These are phyloP conservation scores for Eupithecia abbreviata DNA, from an alignment of 2,888 invertebrate genomes.

Conservation along the genomic window DNA sequence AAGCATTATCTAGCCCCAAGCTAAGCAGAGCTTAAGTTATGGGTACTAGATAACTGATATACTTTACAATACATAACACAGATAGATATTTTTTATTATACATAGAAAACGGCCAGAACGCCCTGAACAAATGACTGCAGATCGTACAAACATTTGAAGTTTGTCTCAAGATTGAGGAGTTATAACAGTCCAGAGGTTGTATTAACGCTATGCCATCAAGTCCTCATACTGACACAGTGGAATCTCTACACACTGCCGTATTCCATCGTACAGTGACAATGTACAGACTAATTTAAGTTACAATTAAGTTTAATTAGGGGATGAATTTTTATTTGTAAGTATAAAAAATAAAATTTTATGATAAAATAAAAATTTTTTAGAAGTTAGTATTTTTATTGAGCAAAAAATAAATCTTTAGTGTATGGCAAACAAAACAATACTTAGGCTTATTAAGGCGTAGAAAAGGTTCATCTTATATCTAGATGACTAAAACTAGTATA, in stretches of 20 bases:
- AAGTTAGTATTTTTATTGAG: conserved; percentile 30
- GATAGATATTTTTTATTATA: too few species aligned
- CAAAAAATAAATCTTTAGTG: not conserved
- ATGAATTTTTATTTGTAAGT: conserved; percentile 80
- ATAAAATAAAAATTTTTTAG: conserved; percentile 44
- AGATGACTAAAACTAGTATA: not conserved
- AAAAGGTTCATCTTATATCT: not conserved
- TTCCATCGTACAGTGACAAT: conserved; percentile 65
- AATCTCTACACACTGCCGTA: conserved; percentile 70
- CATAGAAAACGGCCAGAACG: too few species aligned
- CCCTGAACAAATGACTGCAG: too few species aligned
- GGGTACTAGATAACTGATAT: too few species aligned
- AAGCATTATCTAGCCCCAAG: too few species aligned
- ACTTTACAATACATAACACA: too few species aligned
- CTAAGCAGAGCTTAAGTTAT: too few species aligned
- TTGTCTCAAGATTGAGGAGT: not conserved
- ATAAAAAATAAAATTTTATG: conserved; percentile 58
- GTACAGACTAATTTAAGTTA: conserved; percentile 75
- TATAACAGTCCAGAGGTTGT: conserved; percentile 16
- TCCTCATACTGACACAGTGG: conserved; percentile 39
- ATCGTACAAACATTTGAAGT: too few species aligned
- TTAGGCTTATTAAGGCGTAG: not conserved
- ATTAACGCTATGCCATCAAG: conserved; percentile 2
- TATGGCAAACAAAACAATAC: not conserved
- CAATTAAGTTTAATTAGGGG: conserved; percentile 76